Conservation (phyloP, 2,113 vertebrate genomes). For the Rhinoderma darwinii region DNA sequence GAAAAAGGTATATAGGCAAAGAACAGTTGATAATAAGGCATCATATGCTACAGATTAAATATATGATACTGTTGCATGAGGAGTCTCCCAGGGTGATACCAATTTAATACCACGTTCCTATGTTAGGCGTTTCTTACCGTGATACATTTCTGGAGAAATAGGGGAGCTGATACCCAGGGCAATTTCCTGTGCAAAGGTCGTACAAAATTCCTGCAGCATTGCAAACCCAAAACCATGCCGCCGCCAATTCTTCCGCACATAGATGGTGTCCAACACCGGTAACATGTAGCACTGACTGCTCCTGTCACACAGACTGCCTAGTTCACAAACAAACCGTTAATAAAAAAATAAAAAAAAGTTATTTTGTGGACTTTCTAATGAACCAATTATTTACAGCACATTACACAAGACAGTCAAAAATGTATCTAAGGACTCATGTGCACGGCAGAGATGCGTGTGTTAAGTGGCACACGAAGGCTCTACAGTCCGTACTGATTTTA, state of each 20-base stretch:
- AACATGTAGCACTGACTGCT: slow-evolving; percentile 79
- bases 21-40: too few species aligned
- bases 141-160: slow-evolving; percentile 83
- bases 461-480: not conserved
- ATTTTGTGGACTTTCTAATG: not conserved
- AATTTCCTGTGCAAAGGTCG: slow-evolving; percentile 74
- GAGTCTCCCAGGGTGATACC: not conserved
- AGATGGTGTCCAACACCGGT: slow-evolving; percentile 87
- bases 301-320: slow-evolving; percentile 80
- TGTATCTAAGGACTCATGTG: too few species aligned
- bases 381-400: too few species aligned
- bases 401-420: not conserved
- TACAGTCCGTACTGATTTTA: too few species aligned
- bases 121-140: slow-evolving; percentile 72
- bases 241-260: slow-evolving; percentile 76
- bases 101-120: not conserved
- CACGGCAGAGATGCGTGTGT: too few species aligned
- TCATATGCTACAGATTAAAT: not conserved
- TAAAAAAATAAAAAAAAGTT: not conserved
- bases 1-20: too few species aligned
- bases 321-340: not conserved
- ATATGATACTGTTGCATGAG: not conserved
- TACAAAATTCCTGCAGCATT: slow-evolving; percentile 89
- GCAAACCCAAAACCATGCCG: slow-evolving; percentile 80
- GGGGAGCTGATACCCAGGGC: slow-evolving; percentile 88